phyloP scores from a whole-genome alignment of 2,888 invertebrate genomes.

The Prenolepis imparis region DNA sequence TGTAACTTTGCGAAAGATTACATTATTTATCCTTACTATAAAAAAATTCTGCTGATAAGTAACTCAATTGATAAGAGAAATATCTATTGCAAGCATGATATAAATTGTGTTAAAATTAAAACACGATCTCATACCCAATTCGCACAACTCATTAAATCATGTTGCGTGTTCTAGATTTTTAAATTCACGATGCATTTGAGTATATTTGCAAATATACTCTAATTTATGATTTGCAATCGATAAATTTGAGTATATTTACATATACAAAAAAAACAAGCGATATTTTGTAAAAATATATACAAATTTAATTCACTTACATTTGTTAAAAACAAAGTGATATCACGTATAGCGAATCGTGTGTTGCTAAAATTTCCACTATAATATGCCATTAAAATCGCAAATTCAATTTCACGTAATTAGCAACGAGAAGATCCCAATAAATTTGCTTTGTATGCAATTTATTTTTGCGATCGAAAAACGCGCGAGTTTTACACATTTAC shows the following conservation, averaged over 20 bases:
- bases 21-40: not conserved
- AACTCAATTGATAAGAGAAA: not conserved
- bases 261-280: not conserved
- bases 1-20: not conserved
- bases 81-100: not conserved
- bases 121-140: too few relatives aligned
- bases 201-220: too few relatives aligned
- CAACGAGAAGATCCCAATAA: not conserved
- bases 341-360: not conserved
- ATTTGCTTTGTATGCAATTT: not conserved
- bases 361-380: not conserved
- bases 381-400: not conserved
- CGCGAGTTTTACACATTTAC: not conserved
- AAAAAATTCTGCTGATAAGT: not conserved
- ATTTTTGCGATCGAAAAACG: not conserved
- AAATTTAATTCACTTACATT: not conserved
- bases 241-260: conserved; percentile 3
- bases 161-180: not conserved
- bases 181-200: not conserved
- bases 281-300: not conserved
- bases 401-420: conserved; percentile 21
- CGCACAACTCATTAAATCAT: not conserved
- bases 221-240: too few relatives aligned
- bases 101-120: not conserved
- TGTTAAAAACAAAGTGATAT: not conserved